Evolutionary conservation across 1,140 invertebrate species (phyloP).

Genomic region (Venturia canescens): DNA sequence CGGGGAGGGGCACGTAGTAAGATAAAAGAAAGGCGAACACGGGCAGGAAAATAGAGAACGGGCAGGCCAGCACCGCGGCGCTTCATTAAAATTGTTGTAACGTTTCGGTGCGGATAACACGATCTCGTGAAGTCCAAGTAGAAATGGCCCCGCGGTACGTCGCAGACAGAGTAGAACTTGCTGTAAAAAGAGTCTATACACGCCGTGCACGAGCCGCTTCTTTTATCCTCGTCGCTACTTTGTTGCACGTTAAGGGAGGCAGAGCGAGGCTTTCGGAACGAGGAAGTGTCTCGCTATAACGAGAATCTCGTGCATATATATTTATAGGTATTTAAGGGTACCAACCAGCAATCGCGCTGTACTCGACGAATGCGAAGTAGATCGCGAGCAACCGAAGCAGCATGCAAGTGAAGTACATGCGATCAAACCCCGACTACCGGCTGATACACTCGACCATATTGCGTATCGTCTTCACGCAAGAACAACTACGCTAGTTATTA

Average conservation of each 20-base stretch:
- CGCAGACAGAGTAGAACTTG: background rate
- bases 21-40: background rate
- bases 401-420: background rate
- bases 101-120: conserved; percentile 7
- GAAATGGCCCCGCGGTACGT: background rate
- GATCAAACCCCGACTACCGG: conserved; percentile 9
- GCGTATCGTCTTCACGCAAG: conserved; percentile 16
- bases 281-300: too few relatives aligned
- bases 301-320: too few relatives aligned
- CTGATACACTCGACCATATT: background rate
- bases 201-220: background rate
- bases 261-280: too few relatives aligned
- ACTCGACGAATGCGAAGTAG: background rate
- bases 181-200: background rate
- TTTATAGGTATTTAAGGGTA: background rate
- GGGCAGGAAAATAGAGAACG: background rate
- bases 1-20: too few relatives aligned
- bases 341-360: background rate
- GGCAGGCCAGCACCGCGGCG: conserved; percentile 27
- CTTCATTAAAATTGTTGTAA: conserved; percentile 49
- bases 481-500: background rate
- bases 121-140: conserved; percentile 21
- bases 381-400: conserved; percentile 6
- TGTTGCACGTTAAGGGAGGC: background rate
- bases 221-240: background rate